Conservation (phyloP, 1,140 invertebrate genomes). For the Elymnias hypermnestra region DNA sequence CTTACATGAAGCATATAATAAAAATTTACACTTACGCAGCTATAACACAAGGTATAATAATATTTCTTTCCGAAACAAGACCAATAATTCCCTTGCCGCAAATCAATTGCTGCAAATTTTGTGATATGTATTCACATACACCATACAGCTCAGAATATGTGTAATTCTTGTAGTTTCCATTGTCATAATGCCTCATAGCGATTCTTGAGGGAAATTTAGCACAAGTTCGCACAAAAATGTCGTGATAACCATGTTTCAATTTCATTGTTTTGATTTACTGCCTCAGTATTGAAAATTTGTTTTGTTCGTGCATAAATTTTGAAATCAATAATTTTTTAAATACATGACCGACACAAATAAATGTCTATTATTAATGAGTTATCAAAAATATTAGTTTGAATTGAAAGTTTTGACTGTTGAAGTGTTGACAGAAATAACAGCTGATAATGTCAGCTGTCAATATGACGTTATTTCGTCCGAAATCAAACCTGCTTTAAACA, state of each 20-base stretch:
- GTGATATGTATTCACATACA: constrained; percentile 61
- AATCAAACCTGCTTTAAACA: no score
- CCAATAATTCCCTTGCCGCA: constrained; percentile 54
- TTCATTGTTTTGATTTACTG: constrained; percentile 31
- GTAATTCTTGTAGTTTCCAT: constrained; percentile 40
- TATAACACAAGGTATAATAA: constrained; percentile 55
- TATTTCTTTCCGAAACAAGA: constrained; percentile 51
- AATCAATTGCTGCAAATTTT: constrained; percentile 52
- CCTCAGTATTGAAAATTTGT: background rate
- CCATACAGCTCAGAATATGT: constrained; percentile 62
- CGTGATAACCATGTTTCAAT: constrained; percentile 54
- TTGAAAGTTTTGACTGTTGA: no score
- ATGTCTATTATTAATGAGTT: no score
- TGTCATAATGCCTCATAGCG: constrained; percentile 41
- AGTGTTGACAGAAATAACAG: no score
- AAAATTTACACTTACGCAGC: constrained; percentile 68
- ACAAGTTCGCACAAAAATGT: constrained; percentile 56
- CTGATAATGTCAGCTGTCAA: no score
- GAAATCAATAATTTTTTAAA: background rate
- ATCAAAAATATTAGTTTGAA: no score
- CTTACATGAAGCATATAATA: no score
- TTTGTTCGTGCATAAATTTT: no score
- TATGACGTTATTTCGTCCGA: no score
- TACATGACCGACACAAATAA: no score
- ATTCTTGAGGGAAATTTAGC: constrained; percentile 44